Percentiles rank a stretch among this genome's conserved stretches.
These are phyloP conservation scores for Ailurus styani DNA, from an alignment of 2,113 vertebrate species.

Conservation along the genomic window DNA sequence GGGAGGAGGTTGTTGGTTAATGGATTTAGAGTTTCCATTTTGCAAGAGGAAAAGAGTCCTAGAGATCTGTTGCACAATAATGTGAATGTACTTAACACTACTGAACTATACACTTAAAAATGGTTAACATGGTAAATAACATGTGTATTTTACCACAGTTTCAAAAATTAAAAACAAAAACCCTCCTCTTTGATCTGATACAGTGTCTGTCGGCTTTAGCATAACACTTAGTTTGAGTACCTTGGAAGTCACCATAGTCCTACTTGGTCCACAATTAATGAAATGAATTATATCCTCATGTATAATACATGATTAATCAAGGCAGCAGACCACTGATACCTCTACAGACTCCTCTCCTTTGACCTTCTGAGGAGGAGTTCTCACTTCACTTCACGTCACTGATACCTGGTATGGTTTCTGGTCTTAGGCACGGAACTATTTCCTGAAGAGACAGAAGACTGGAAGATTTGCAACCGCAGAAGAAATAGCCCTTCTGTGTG, in stretches of 20 bases:
- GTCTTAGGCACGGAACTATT: slow-evolving; percentile 88
- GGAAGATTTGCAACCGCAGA: slow-evolving; percentile 93
- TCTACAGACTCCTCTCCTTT: not conserved
- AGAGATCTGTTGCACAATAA: not conserved
- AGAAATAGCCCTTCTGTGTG: slow-evolving; percentile 92
- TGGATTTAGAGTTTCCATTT: not conserved
- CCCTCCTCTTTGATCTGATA: not conserved
- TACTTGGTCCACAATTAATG: not conserved
- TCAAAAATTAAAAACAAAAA: not conserved
- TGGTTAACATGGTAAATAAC: not conserved
- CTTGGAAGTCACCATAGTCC: not conserved
- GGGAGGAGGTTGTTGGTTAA: not conserved
- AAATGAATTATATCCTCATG: not conserved
- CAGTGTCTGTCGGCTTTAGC: not conserved
- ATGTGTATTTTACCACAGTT: not conserved
- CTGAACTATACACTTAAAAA: not conserved
- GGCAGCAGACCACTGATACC: not conserved
- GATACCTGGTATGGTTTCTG: not conserved
- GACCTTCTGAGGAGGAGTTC: not conserved
- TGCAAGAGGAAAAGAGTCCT: not conserved
- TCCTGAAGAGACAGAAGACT: slow-evolving; percentile 92
- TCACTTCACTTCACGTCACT: not conserved
- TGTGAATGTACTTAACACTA: not conserved
- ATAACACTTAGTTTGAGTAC: not conserved
- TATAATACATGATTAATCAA: not conserved